Evolutionary conservation across 2,113 vertebrate species (phyloP), one percentile per base, ranked within the genome.

Genomic region (Nicator chloris): DNA sequence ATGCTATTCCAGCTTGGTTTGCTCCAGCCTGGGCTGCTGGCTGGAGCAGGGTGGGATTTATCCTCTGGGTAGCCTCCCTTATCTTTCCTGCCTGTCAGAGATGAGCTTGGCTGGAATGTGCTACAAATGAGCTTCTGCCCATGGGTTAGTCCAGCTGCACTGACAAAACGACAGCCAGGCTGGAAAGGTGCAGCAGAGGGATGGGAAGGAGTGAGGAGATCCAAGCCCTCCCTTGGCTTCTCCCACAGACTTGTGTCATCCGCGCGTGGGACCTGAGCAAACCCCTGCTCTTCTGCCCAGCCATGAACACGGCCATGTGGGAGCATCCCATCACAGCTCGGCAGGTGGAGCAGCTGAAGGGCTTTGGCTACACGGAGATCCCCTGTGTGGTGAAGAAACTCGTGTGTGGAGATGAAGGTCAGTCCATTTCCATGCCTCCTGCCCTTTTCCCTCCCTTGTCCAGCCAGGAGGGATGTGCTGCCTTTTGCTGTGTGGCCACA

Each of bases 221-320:
- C 6, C 39, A 51, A 10, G 19, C 16, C 18, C 6, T 12, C 9
- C n/a, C 44, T 31, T 30, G 77, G 60, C 47, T 80, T 78, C 78
- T 83, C 78, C 95, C 27, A 3, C 95, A 98, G 99, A 99, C 99
- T 0, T 99, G 99, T 78, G 98, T 99, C 68, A 98, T 99, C 61
- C 98, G 99, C 9, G 99, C 99, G 10, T 99, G 99, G 99, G 99
- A 99, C 80, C 95, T 77, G 65, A 98, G 95, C 69, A 98, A 99
- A 39, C 99, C 99, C 16, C 96, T 99, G 73, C 97, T 99, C 66
- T 99, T 99, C 98, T 99, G 99, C 93, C 99, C 99, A 1, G 99
- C 99, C n/a, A 99, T 99, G 99, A 99, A 99, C 96, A 99, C 99
- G 0, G 98, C 98, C 81, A 99, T 99, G 99, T 99, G 99, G 99